Evolutionary conservation across 2,797 vertebrate genomes (phyloP).

Genomic region (Anguilla pacifica): DNA sequence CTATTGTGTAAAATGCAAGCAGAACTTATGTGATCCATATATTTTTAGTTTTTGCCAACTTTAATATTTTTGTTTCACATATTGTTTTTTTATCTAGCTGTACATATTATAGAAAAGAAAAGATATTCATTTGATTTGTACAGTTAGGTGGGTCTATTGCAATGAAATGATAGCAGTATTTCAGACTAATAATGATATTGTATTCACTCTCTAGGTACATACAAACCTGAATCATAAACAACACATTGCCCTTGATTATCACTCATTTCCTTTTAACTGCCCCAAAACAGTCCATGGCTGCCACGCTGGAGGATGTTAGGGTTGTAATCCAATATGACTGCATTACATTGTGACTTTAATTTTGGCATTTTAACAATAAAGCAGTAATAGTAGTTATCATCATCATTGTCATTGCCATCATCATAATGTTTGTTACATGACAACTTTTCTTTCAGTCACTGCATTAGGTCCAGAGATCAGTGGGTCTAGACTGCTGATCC

Average conservation of each 20-base stretch:
- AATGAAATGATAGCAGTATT: not conserved
- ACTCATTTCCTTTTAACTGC: not conserved
- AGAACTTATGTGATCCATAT: slow-evolving; percentile 17
- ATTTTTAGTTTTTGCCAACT: slow-evolving; percentile 23
- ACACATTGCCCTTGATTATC: not conserved
- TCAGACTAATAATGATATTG: not conserved
- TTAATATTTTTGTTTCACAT: slow-evolving; percentile 25
- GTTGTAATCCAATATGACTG: not conserved
- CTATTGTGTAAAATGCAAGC: slow-evolving; percentile 19
- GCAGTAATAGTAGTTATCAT: not conserved
- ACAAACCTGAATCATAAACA: not conserved
- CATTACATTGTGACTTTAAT: not conserved
- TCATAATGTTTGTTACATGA: not conserved
- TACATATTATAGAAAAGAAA: slow-evolving; percentile 14
- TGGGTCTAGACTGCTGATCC: not conserved
- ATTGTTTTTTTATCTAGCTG: slow-evolving; percentile 12
- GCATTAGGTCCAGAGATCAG: not conserved
- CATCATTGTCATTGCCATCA: not conserved
- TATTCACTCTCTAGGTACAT: not conserved
- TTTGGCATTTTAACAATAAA: not conserved
- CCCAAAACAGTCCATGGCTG: not conserved
- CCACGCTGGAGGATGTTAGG: no score
- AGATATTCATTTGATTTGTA: slow-evolving; percentile 14
- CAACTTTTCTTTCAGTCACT: not conserved
- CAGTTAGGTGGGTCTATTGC: slow-evolving; percentile 13